Evolutionary conservation across 2,113 vertebrate species (phyloP).

Genomic region (Myrmecobius fasciatus): DNA sequence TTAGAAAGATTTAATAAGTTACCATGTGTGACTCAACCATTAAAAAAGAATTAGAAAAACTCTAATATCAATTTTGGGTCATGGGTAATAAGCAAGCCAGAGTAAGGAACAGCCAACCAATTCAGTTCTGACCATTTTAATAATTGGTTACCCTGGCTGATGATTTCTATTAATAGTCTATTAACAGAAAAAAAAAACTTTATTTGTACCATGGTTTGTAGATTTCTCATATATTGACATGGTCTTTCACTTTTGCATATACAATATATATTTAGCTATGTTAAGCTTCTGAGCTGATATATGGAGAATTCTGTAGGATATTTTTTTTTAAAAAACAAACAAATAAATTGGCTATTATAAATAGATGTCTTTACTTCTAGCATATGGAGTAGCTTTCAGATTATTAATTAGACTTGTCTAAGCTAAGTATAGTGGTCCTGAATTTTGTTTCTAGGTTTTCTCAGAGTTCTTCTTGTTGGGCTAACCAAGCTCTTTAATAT

Average conservation of each 20-base stretch:
- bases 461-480: background rate
- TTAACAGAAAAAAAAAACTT: slow-evolving; percentile 48
- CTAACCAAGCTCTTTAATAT: slow-evolving; percentile 2
- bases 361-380: background rate
- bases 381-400: background rate
- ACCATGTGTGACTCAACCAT: slow-evolving; percentile 37
- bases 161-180: slow-evolving; percentile 74
- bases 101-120: slow-evolving; percentile 50
- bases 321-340: slow-evolving; percentile 28
- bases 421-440: slow-evolving; percentile 9
- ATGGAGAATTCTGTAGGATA: slow-evolving; percentile 17
- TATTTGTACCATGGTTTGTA: slow-evolving; percentile 51
- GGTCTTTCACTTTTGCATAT: background rate
- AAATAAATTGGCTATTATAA: slow-evolving; percentile 17
- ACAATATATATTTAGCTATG: slow-evolving; percentile 49
- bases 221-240: slow-evolving; percentile 52
- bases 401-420: background rate
- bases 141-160: slow-evolving; percentile 70
- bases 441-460: background rate
- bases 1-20: slow-evolving; percentile 27
- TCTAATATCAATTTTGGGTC: slow-evolving; percentile 56
- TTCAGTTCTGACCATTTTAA: slow-evolving; percentile 61
- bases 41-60: slow-evolving; percentile 54
- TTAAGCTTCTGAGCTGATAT: slow-evolving; percentile 47
- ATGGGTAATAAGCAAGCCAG: slow-evolving; percentile 66